These are phyloP conservation scores for Chrysotoxum bicinctum DNA, from an alignment of 2,888 invertebrate genomes.

Conservation along the genomic window DNA sequence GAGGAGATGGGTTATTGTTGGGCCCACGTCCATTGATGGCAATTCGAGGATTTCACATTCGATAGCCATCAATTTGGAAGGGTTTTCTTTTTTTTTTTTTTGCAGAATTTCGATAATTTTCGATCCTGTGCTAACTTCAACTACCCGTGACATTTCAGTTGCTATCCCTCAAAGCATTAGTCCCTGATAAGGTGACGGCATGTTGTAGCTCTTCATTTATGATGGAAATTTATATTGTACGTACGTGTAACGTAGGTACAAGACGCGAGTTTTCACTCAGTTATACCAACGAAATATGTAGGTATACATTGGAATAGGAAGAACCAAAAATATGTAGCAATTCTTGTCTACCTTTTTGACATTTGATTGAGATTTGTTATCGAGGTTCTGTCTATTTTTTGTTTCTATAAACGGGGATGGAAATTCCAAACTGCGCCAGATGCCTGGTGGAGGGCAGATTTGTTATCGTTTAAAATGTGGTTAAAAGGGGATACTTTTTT, in stretches of 20 bases:
- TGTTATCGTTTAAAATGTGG: conserved; percentile 11
- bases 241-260: neutral
- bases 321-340: conserved; percentile 78
- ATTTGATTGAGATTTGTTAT: conserved; percentile 82
- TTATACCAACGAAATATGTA: conserved; percentile 26
- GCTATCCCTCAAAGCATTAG: conserved; percentile 49
- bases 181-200: conserved; percentile 39
- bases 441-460: conserved; percentile 2
- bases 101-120: conserved; percentile 57
- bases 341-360: conserved; percentile 80
- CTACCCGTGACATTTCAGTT: conserved; percentile 68
- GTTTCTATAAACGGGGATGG: neutral
- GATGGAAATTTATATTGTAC: conserved; percentile 50
- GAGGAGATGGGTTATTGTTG: conserved; percentile 11
- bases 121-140: conserved; percentile 57
- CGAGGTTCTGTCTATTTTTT: conserved; percentile 78
- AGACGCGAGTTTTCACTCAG: conserved; percentile 26
- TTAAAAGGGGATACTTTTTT: neutral
- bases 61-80: conserved; percentile 67
- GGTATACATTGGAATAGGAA: neutral
- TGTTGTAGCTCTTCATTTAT: conserved; percentile 69
- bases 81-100: conserved; percentile 23
- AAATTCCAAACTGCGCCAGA: conserved; percentile 21
- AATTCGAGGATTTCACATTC: conserved; percentile 66
- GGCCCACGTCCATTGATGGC: conserved; percentile 58